Evolutionary conservation across 2,113 vertebrate species (phyloP).

Genomic region (Paedocypris sp.): DNA sequence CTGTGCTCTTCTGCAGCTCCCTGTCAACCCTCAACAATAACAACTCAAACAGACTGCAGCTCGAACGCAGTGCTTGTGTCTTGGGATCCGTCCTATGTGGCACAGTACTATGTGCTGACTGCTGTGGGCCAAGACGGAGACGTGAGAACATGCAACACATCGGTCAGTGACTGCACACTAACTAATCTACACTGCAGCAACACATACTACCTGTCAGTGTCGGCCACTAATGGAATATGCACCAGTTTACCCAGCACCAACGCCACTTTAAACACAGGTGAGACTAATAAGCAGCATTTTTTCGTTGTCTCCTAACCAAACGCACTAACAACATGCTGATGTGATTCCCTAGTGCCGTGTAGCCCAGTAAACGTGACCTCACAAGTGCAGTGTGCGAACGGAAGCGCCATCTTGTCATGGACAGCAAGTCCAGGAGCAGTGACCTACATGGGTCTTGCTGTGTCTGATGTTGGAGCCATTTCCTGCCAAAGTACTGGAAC

Average conservation of each 20-base stretch:
- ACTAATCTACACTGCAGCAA: slow-evolving; percentile 46
- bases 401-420: slow-evolving; percentile 53
- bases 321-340: background rate
- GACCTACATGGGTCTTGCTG: slow-evolving; percentile 47
- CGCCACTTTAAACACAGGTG: slow-evolving; percentile 46
- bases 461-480: slow-evolving; percentile 32
- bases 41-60: slow-evolving; percentile 36
- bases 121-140: slow-evolving; percentile 36
- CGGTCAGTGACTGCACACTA: slow-evolving; percentile 45
- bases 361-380: slow-evolving; percentile 44
- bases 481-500: slow-evolving; percentile 39
- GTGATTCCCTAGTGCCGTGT: slow-evolving; percentile 50
- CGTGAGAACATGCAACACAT: slow-evolving; percentile 34
- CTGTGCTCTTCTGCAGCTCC: slow-evolving; percentile 38
- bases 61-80: slow-evolving; percentile 38
- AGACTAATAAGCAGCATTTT: background rate
- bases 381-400: slow-evolving; percentile 43
- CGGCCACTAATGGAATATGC: slow-evolving; percentile 48
- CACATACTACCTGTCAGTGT: slow-evolving; percentile 45
- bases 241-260: slow-evolving; percentile 42
- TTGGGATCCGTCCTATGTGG: slow-evolving; percentile 46
- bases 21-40: slow-evolving; percentile 43
- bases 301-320: too few species aligned
- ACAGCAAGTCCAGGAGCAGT: slow-evolving; percentile 19
- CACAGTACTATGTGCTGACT: slow-evolving; percentile 43